phyloP scores from a whole-genome alignment of 2,113 vertebrate species.

The Melanostigma gelatinosum region DNA sequence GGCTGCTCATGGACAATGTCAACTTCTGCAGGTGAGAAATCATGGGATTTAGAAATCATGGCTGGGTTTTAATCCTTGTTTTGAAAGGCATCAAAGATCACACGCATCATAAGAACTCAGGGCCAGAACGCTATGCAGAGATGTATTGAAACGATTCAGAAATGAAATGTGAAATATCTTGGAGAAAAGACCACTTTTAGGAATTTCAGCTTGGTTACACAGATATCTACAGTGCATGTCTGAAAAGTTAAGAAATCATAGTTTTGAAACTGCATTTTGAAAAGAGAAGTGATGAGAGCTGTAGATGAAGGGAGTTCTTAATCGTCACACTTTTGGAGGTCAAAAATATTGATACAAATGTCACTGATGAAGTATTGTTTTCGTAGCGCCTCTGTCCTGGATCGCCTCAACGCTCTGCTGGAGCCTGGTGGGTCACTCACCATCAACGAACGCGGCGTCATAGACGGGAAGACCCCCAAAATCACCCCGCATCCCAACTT shows the following conservation, averaged over 20 bases:
- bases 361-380: neutral
- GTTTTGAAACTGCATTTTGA: neutral
- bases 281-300: neutral
- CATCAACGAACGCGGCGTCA: constrained; percentile 94
- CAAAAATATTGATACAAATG: neutral
- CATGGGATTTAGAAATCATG: no score
- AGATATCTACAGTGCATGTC: neutral
- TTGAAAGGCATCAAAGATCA: neutral
- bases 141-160: neutral
- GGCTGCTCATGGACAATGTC: constrained; percentile 98
- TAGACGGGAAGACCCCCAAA: constrained; percentile 89
- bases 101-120: neutral
- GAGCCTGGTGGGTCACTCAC: constrained; percentile 94
- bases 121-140: neutral
- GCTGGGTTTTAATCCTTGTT: no score
- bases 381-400: constrained; percentile 93
- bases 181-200: neutral
- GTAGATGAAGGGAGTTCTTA: neutral
- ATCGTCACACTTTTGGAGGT: neutral
- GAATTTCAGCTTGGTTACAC: neutral
- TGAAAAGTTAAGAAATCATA: neutral
- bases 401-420: constrained; percentile 95
- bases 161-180: no score
- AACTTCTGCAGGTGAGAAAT: constrained; percentile 96
- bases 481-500: constrained; percentile 94